phyloP scores from a whole-genome alignment of 1,140 invertebrate species.

The Caenorhabditis briggsae region DNA sequence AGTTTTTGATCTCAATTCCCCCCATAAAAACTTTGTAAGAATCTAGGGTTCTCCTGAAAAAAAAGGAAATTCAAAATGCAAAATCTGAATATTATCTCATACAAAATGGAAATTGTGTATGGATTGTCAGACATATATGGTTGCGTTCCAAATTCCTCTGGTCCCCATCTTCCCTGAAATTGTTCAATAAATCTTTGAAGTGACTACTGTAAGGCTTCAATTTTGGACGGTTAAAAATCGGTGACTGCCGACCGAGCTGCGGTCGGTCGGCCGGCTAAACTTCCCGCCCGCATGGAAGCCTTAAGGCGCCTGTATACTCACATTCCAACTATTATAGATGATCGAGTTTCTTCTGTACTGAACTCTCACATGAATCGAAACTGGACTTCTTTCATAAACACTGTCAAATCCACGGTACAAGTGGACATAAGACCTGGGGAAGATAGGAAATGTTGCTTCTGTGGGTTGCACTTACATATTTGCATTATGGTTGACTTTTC shows the following conservation, averaged over 20 bases:
- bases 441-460: neutral
- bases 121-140: neutral
- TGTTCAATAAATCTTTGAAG: no score
- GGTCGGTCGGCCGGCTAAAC: no score
- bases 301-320: neutral
- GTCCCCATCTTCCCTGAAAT: slow-evolving; percentile 25
- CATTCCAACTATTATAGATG: slow-evolving; percentile 8
- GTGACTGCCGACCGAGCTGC: no score
- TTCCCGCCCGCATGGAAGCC: no score
- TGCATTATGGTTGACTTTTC: neutral
- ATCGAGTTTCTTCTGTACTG: neutral
- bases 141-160: neutral
- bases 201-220: no score
- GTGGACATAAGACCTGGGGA: neutral
- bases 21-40: neutral
- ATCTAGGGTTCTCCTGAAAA: neutral
- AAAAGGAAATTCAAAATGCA: neutral
- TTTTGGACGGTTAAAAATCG: neutral
- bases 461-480: neutral
- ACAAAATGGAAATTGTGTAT: slow-evolving; percentile 12
- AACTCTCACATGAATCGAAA: neutral
- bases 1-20: neutral
- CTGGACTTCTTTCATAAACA: neutral
- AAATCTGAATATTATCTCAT: neutral
- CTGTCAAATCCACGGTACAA: neutral